phyloP scores from a whole-genome alignment of 35 echinoderm and acorn worm genomes.

The Amphiura filiformis region DNA sequence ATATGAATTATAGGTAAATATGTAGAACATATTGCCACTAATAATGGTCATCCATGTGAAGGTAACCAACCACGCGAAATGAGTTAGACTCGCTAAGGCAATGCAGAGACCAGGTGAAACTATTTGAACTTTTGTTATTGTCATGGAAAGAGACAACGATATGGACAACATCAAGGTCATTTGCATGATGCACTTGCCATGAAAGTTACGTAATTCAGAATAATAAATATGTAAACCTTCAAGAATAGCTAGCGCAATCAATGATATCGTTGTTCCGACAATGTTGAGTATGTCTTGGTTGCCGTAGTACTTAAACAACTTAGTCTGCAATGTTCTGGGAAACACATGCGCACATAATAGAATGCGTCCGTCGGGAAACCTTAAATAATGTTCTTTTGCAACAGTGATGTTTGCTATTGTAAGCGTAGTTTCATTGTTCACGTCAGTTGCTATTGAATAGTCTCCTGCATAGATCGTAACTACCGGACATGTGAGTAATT shows the following conservation, averaged over 20 bases:
- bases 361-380: neutral
- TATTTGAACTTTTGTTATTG: neutral
- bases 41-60: neutral
- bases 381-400: neutral
- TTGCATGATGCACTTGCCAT: neutral
- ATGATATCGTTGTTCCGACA: neutral
- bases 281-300: neutral
- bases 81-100: neutral
- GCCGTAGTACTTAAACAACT: neutral
- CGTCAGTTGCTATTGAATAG: neutral
- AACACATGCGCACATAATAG: neutral
- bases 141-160: neutral
- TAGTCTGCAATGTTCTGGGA: too few species aligned
- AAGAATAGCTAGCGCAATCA: neutral
- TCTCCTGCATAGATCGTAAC: neutral
- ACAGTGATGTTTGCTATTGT: neutral
- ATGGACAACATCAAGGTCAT: neutral
- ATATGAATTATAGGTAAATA: neutral
- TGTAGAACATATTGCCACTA: neutral
- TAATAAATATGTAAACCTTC: neutral
- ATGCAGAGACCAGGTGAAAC: neutral
- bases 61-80: neutral
- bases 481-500: neutral
- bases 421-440: neutral
- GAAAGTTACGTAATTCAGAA: neutral